Base-by-base conservation (phyloP, 1,140 invertebrate genomes). In the Drosophila gunungcola region DNA sequence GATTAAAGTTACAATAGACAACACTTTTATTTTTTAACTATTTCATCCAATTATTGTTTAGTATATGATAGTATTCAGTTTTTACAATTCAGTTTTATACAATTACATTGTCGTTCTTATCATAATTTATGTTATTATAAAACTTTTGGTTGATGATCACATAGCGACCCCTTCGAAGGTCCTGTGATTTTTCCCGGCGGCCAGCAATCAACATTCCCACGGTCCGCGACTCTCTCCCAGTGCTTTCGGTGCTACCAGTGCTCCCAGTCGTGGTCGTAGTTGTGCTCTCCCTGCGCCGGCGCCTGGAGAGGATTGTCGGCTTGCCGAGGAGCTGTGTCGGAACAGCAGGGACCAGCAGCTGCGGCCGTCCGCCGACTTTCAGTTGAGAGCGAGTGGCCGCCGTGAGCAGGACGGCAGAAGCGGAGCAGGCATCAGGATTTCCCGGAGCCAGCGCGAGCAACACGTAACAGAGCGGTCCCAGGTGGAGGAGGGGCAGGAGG, bases 381-480 rank as follows among this genome's bases (percentile, higher is more conserved):
- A 88, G 83, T 88, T 84, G 76, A 89, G 84, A 80, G 80, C 85
- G 79, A 89, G 80, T 72, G 54, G 51, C 67, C 79, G 72, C 78
- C 55, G 57, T 56, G 73, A 84, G 76, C 63, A 77, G 84, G 70
- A 88, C 77, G 73, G 67, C 58, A 53, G 67, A 75, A 67, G 77
- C 61, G 67, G 49, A 61, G 54, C 29, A 56, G 64, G 42, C 49
- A 77, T 38, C 52, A 45, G 63, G 56, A 53, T 52, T 36, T 27
- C 32, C 55, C 34, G 41, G 34, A 77, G 60, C 21, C 48, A 61
- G 16, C 16, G 16, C 58, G 53, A 39, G 73, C 74, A 78, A 78
- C 74, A 78, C 74, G 74, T 78, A 78, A 78, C 73, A 65, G 49
- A 60, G 55, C 51, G 49, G 41, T 27, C 43, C 32, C 36, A 77